Evolutionary conservation across 2,888 invertebrate species (phyloP).

Genomic region (Cephonodes hylas): DNA sequence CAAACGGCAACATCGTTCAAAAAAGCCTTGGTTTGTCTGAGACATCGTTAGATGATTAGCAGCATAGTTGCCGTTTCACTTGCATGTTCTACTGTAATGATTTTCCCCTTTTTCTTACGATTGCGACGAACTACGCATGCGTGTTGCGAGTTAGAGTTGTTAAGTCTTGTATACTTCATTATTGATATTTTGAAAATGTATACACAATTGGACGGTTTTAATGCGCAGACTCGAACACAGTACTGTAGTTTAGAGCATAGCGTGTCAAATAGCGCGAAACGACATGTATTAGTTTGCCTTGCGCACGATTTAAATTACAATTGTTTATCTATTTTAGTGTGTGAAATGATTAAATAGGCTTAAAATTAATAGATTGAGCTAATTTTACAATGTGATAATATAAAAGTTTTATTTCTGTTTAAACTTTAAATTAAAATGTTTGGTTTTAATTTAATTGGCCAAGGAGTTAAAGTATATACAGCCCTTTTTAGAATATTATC

Average conservation of each 20-base stretch:
- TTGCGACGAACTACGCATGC: slow-evolving; percentile 54
- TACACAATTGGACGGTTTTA: neutral
- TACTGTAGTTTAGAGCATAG: neutral
- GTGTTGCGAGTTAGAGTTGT: slow-evolving; percentile 41
- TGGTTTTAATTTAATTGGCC: no score
- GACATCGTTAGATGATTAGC: slow-evolving; percentile 35
- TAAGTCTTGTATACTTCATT: slow-evolving; percentile 46
- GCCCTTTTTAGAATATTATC: no score
- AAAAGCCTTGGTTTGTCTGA: slow-evolving; percentile 42
- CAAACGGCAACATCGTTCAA: slow-evolving; percentile 82
- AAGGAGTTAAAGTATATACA: no score
- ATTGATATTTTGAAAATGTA: slow-evolving; percentile 45
- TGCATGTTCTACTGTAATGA: slow-evolving; percentile 47
- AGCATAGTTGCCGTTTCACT: slow-evolving; percentile 24
- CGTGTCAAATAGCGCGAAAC: no score
- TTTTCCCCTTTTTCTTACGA: slow-evolving; percentile 46
- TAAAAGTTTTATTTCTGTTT: no score
- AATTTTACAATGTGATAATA: no score
- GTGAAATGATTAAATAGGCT: no score
- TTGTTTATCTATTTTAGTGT: no score
- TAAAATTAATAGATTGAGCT: no score
- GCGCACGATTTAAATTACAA: neutral
- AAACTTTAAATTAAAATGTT: no score
- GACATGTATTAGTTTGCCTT: neutral
- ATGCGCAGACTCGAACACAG: slow-evolving; percentile 1